Evolutionary conservation across 2,888 invertebrate species (phyloP), one percentile per base, ranked within the genome.

Genomic region (Pantelozetes paolii): DNA sequence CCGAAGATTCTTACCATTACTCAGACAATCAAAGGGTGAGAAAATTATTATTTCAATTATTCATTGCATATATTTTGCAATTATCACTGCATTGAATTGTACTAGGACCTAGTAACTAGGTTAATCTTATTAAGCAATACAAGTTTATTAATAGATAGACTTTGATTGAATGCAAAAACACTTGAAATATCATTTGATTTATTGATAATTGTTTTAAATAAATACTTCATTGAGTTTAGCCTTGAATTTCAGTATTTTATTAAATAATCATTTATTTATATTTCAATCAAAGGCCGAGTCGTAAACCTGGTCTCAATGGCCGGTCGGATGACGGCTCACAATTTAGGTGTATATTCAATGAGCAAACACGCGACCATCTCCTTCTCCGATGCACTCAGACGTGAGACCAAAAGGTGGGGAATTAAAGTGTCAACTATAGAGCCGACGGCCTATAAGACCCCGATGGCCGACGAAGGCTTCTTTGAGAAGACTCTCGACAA

Each of bases 261-360:
- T n/a, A n/a, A n/a, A n/a, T n/a, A n/a, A n/a, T n/a, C n/a, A n/a
- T n/a, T n/a, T n/a, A n/a, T n/a, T n/a, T n/a, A n/a, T n/a, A n/a
- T n/a, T n/a, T n/a, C n/a, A n/a, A n/a, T n/a, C n/a, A n/a, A n/a
- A 28, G 80, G 80, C 11, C 76, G 81, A 32, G 76, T 81, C 23
- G 79, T 81, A 5, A 79, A 80, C 57, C 79, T 81, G 26, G 79
- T 80, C 11, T 80, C 80, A 42, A 74, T 81, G 5, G 80, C 80
- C 2, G 73, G 70, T 9, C 45, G 70, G n/a, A n/a, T 70, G 1
- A 30, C 73, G 3, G 5, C 30, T 1, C 32, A 30, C 1, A 40
- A 28, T 9, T 0, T 45, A 13, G 9, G 20, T 2, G 13, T 15
- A 5, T 81, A 81, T 75, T 79, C 79, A 71, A 81, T 81, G 80